These are phyloP conservation scores for Periplaneta americana DNA, from an alignment of 1,140 invertebrate genomes.

Conservation along the genomic window DNA sequence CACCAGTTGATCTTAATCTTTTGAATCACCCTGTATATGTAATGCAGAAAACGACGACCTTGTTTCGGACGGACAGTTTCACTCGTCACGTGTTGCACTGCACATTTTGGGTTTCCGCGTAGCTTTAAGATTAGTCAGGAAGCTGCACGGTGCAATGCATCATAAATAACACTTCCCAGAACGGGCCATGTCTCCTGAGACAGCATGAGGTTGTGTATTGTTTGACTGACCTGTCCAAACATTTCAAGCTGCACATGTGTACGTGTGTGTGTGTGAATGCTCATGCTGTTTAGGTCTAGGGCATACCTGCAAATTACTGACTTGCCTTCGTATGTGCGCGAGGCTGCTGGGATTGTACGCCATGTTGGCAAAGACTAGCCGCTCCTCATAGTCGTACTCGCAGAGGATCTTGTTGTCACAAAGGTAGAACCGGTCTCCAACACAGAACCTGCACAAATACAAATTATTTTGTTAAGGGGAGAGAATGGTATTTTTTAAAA, in stretches of 20 bases:
- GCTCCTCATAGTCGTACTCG: slow-evolving; percentile 90
- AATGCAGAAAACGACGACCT: no score
- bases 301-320: slow-evolving; percentile 39
- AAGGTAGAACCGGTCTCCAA: slow-evolving; percentile 87
- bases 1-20: no score
- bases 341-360: slow-evolving; percentile 45
- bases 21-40: no score
- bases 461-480: no score
- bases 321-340: slow-evolving; percentile 49
- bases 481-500: no score
- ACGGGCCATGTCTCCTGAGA: no score
- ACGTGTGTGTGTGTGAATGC: neutral
- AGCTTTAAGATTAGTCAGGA: no score
- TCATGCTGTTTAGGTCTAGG: slow-evolving; percentile 4
- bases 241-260: neutral
- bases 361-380: slow-evolving; percentile 72
- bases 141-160: no score
- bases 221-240: neutral
- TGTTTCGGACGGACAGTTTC: no score
- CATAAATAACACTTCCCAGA: no score
- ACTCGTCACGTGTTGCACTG: no score
- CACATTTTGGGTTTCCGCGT: no score
- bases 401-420: slow-evolving; percentile 92
- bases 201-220: neutral
- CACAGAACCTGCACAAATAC: slow-evolving; percentile 75